Percentiles rank a stretch among this genome's conserved stretches.
These are phyloP conservation scores for Thalassophryne amazonica DNA, from an alignment of 2,797 vertebrate species.

Conservation along the genomic window DNA sequence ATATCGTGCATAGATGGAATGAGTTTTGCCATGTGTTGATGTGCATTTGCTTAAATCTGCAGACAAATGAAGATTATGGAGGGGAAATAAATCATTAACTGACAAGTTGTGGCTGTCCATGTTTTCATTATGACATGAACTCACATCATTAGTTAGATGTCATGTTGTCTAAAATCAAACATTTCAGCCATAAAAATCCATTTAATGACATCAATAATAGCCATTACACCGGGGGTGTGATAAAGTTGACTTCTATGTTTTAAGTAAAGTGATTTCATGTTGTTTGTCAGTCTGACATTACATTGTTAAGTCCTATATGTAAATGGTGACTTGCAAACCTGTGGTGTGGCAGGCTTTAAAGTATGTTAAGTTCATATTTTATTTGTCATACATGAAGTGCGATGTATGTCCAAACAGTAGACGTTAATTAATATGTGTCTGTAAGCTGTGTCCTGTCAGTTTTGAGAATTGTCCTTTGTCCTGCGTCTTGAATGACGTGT, in stretches of 20 bases:
- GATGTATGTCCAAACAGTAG: slow-evolving; percentile 7
- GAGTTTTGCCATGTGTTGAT: slow-evolving; percentile 14
- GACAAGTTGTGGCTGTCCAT: not conserved
- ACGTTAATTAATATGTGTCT: slow-evolving; percentile 47
- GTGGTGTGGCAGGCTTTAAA: slow-evolving; percentile 47
- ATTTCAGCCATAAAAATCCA: slow-evolving; percentile 40
- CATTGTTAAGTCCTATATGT: slow-evolving; percentile 27
- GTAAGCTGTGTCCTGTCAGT: slow-evolving; percentile 47
- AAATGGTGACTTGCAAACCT: slow-evolving; percentile 47
- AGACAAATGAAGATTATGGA: not conserved
- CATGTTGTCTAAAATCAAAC: slow-evolving; percentile 19
- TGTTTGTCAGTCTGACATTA: slow-evolving; percentile 56
- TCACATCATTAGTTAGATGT: slow-evolving; percentile 35
- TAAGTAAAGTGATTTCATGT: slow-evolving; percentile 46
- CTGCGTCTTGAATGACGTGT: slow-evolving; percentile 51
- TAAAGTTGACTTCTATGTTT: slow-evolving; percentile 74
- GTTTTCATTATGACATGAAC: slow-evolving; percentile 32
- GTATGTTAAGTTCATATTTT: slow-evolving; percentile 33
- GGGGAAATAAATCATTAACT: not conserved
- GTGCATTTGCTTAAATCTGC: slow-evolving; percentile 14
- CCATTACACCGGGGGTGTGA: slow-evolving; percentile 65
- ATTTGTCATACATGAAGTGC: slow-evolving; percentile 40
- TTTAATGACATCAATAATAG: slow-evolving; percentile 34
- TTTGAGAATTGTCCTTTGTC: slow-evolving; percentile 45
- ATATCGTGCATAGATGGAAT: slow-evolving; percentile 16